Conservation (phyloP, 1,140 invertebrate species). For the Armadillidium nasatum region DNA sequence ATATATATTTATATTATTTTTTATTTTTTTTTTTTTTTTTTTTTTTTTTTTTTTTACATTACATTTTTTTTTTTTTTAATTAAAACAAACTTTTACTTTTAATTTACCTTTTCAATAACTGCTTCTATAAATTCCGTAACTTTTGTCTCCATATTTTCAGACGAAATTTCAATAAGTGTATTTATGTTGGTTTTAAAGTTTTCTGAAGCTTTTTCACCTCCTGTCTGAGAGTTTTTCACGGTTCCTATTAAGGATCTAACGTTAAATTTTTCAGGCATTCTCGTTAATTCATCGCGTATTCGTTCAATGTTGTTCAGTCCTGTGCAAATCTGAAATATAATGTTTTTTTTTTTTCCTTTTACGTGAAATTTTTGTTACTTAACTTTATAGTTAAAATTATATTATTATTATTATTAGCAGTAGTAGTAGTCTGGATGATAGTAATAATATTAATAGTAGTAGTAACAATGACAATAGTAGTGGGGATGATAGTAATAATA, state of each 20-base stretch:
- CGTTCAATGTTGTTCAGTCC: slow-evolving; percentile 43
- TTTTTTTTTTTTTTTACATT: no score
- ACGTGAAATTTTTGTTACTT: no score
- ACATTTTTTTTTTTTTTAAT: not conserved
- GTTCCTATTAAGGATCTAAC: slow-evolving; percentile 27
- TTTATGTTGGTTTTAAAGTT: slow-evolving; percentile 35
- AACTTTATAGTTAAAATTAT: no score
- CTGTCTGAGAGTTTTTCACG: not conserved
- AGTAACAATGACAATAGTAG: no score
- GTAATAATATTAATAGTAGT: no score
- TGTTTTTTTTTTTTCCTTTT: no score
- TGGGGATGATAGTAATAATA: no score
- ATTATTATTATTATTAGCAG: no score
- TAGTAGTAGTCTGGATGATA: no score
- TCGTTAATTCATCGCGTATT: slow-evolving; percentile 32
- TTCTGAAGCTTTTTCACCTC: slow-evolving; percentile 20
- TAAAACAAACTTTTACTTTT: not conserved
- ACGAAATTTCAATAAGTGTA: slow-evolving; percentile 30
- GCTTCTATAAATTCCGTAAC: slow-evolving; percentile 39
- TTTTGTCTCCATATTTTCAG: slow-evolving; percentile 41
- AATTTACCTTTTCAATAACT: slow-evolving; percentile 33
- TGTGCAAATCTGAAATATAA: slow-evolving; percentile 37
- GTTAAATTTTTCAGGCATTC: slow-evolving; percentile 32
- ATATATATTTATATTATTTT: no score
- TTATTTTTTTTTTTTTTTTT: no score